Evolutionary conservation across 2,888 invertebrate species (phyloP).

Genomic region (Leptinotarsa haldemani): DNA sequence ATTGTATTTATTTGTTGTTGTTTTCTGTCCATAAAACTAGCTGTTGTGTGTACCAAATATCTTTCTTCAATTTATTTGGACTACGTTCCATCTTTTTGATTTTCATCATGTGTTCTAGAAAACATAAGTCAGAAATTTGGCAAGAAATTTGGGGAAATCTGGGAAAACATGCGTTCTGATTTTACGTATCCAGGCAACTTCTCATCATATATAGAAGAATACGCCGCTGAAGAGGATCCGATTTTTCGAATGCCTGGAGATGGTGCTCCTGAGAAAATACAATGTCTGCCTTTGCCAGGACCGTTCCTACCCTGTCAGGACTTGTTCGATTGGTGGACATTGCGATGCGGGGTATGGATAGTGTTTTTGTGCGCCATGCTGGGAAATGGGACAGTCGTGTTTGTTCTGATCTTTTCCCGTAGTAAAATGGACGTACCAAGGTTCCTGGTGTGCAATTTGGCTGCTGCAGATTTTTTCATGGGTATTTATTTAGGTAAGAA

Average conservation of each 20-base stretch:
- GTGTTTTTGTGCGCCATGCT: slow-evolving; percentile 95
- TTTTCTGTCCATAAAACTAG: too few species aligned
- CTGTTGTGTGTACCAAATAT: too few species aligned
- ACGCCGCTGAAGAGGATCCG: slow-evolving; percentile 74
- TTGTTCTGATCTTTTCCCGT: slow-evolving; percentile 90
- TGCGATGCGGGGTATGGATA: slow-evolving; percentile 96
- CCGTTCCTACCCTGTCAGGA: slow-evolving; percentile 96
- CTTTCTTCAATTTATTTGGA: too few species aligned
- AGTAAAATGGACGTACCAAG: slow-evolving; percentile 97
- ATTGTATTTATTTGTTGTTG: too few species aligned
- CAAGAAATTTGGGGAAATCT: slow-evolving; percentile 76
- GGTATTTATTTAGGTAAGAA: slow-evolving; percentile 86
- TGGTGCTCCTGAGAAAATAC: slow-evolving; percentile 68
- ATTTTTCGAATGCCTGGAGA: slow-evolving; percentile 57
- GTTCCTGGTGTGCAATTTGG: slow-evolving; percentile 96
- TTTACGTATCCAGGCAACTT: slow-evolving; percentile 78
- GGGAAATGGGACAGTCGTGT: slow-evolving; percentile 95
- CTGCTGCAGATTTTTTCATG: slow-evolving; percentile 97
- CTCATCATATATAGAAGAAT: slow-evolving; percentile 79
- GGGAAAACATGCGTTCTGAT: slow-evolving; percentile 78
- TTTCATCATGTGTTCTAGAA: slow-evolving; percentile 66
- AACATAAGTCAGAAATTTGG: slow-evolving; percentile 80
- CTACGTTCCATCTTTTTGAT: too few species aligned
- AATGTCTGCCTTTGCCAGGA: slow-evolving; percentile 88
- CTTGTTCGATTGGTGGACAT: slow-evolving; percentile 97